These are phyloP conservation scores for Anastrepha obliqua DNA, from an alignment of 1,140 invertebrate genomes.

Conservation along the genomic window DNA sequence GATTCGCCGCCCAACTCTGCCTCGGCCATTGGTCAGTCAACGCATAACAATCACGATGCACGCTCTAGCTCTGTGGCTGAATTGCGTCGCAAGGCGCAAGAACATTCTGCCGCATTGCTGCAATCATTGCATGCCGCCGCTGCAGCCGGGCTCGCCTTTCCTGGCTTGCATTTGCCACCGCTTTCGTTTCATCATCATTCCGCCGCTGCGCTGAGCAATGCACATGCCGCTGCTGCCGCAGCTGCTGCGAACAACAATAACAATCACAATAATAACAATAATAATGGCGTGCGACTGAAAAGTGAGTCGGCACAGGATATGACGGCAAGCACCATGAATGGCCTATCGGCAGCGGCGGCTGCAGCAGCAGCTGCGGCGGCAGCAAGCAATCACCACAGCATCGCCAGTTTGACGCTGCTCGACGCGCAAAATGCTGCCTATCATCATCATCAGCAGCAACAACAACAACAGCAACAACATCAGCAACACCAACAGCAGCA, in stretches of 20 bases:
- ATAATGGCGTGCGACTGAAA: conserved; percentile 64
- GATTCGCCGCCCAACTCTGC: conserved; percentile 70
- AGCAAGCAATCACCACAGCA: conserved; percentile 22
- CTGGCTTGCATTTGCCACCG: conserved; percentile 77
- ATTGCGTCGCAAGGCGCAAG: conserved; percentile 90
- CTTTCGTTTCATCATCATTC: conserved; percentile 71
- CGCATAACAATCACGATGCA: conserved; percentile 73
- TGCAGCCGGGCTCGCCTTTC: conserved; percentile 74
- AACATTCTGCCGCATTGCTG: conserved; percentile 89
- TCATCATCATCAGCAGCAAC: conserved; percentile 47
- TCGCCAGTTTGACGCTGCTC: conserved; percentile 13
- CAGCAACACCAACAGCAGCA: conserved; percentile 58
- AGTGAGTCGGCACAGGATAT: conserved; percentile 71
- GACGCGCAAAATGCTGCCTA: conserved; percentile 29
- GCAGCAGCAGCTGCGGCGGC: conserved; percentile 3
- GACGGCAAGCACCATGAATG: conserved; percentile 71
- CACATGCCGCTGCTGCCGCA: conserved; percentile 46
- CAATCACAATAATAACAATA: conserved; percentile 62
- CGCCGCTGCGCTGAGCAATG: conserved; percentile 53
- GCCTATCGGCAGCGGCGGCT: conserved; percentile 61
- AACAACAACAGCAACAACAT: conserved; percentile 51
- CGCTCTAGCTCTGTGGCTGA: conserved; percentile 90
- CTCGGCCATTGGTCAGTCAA: conserved; percentile 50
- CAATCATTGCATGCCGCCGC: conserved; percentile 81
- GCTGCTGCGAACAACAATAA: conserved; percentile 54